Percentiles rank a stretch among this genome's conserved stretches.
Evolutionary conservation across 2,888 invertebrate genomes (phyloP).

Genomic region (Noctuana brunneofusca): DNA sequence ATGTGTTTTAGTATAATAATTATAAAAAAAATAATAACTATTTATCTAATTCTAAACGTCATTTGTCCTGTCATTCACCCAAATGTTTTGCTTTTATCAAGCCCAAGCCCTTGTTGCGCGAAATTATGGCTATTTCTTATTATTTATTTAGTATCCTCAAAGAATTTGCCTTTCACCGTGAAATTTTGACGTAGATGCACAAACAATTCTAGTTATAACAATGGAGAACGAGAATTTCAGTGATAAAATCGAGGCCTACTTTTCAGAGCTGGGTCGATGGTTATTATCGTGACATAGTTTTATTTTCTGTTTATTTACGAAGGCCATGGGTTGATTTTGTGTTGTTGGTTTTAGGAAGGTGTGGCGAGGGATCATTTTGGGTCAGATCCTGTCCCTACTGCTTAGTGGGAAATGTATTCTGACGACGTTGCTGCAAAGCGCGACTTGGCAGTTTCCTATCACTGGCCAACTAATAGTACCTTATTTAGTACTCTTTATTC

Average conservation of each 20-base stretch:
- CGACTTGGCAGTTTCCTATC: conserved; percentile 87
- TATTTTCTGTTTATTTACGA: conserved; percentile 24
- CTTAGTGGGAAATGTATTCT: conserved; percentile 90
- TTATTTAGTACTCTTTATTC: conserved; percentile 88
- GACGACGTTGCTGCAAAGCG: conserved; percentile 87
- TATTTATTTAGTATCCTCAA: conserved; percentile 30
- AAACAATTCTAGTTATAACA: conserved; percentile 28
- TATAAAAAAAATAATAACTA: too few species aligned
- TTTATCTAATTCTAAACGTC: background rate
- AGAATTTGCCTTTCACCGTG: conserved; percentile 1
- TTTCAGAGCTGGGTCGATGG: conserved; percentile 88
- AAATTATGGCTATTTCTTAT: conserved; percentile 38
- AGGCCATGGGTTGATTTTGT: conserved; percentile 9
- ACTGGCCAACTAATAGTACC: conserved; percentile 92
- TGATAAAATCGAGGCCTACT: conserved; percentile 86
- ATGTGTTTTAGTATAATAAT: too few species aligned
- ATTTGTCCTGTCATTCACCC: background rate
- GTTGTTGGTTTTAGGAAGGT: conserved; percentile 81
- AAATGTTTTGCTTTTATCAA: conserved; percentile 34
- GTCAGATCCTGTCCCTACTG: conserved; percentile 89
- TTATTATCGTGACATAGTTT: conserved; percentile 50
- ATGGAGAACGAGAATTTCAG: conserved; percentile 82
- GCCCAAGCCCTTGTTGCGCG: conserved; percentile 34
- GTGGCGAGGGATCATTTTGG: conserved; percentile 88
- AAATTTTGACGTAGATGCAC: conserved; percentile 41